Evolutionary conservation across 2,888 invertebrate species (phyloP), one percentile per base, ranked within the genome.

Genomic region (Caradrina clavipalpis): DNA sequence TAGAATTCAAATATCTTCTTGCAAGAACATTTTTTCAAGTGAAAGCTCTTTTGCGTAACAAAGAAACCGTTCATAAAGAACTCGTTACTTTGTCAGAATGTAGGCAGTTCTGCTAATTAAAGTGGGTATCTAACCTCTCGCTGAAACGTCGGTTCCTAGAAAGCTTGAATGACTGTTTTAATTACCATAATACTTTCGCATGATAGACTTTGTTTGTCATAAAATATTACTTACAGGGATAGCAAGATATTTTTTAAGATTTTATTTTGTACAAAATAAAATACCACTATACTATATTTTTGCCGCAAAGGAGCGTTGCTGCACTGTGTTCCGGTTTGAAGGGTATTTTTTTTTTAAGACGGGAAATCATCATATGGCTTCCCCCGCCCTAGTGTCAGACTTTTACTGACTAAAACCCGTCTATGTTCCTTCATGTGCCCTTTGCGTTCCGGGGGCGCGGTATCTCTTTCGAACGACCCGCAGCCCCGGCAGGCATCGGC

Each of bases 11-110:
- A 72, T 73, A 55, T 58, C 53, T 65, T 58, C 42, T 63, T 50
- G 42, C 47, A 54, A 47, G 55, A 49, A 55, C 68, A 7, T 68
- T 67, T 68, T 47, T 55, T 22, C 15, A 59, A 55, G 55, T 35
- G 42, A 74, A 59, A 60, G 21, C 59, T n/a, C 45, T 67, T 65
- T 55, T 56, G 21, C n/a, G 5, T 74, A 31, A 68, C 74, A 74
- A 73, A 74, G 47, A 56, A 8, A 51, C 15, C 50, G 60, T 68
- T 74, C 39, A 56, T 68, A 42, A 51, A 59, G 31, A 47, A 45
- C 17, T 35, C 11, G 19, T 73, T 49, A 73, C 58, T 54, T 49
- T 47, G 47, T 68, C 60, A 51, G 6, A 19, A 49, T 15, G 22
- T 39, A 4, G 42, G 47, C 56, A 72, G 2, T 39, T 13, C 8